Conservation (phyloP, 2,113 vertebrate genomes). For the Tachuris rubrigastra region DNA sequence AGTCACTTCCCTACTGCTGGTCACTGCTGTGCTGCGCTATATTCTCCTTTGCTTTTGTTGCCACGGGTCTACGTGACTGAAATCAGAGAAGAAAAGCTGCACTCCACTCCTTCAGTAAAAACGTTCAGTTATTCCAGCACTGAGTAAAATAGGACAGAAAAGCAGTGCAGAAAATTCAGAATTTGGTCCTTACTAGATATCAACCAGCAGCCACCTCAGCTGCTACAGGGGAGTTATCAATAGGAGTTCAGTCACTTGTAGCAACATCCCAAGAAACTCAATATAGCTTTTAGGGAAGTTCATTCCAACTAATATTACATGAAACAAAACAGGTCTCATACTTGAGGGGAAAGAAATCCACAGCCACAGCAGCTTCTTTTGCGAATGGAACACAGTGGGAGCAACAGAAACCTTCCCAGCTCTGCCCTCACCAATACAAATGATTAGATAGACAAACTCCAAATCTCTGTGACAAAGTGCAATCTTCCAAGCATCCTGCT, state of each 20-base stretch:
- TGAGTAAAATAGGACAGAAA: background rate
- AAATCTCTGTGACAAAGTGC: background rate
- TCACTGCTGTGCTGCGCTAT: background rate
- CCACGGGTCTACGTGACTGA: background rate
- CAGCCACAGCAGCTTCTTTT: background rate
- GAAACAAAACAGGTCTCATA: background rate
- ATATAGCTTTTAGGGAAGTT: background rate
- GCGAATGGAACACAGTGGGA: background rate
- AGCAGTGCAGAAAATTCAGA: background rate
- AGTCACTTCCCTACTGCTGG: background rate
- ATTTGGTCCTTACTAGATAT: background rate
- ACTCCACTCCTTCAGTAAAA: background rate
- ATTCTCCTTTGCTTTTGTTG: background rate
- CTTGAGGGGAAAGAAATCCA: background rate
- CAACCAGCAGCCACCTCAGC: background rate
- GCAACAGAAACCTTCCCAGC: background rate
- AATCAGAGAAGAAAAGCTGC: background rate
- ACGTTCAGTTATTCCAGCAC: background rate
- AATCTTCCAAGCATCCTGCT: background rate
- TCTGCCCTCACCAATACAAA: background rate
- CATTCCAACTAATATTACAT: background rate
- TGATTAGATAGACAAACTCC: background rate
- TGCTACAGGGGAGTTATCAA: background rate
- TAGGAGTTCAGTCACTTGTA: background rate
- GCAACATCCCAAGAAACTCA: background rate